Conservation (phyloP, 2,888 invertebrate species). For the Coronaproctus castanopsis region DNA sequence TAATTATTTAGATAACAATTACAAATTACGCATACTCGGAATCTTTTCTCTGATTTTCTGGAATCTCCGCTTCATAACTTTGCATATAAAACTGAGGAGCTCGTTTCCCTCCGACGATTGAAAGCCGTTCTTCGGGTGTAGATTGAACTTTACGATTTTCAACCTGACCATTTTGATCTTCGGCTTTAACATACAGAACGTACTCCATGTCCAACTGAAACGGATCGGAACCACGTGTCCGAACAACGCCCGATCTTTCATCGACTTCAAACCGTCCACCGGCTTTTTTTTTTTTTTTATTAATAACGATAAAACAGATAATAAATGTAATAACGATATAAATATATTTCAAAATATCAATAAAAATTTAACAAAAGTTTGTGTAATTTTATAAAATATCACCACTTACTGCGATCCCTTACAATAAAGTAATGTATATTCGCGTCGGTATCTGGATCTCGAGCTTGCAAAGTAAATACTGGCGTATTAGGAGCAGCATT, state of each 20-base stretch:
- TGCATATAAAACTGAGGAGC: constrained; percentile 95
- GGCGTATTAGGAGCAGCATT: constrained; percentile 90
- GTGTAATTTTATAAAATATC: no score
- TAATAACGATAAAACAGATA: no score
- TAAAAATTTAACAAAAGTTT: no score
- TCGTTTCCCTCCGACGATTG: constrained; percentile 90
- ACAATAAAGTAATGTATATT: constrained; percentile 92
- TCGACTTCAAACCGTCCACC: constrained; percentile 62
- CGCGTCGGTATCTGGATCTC: constrained; percentile 90
- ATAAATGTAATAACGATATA: no score
- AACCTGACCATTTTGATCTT: constrained; percentile 84
- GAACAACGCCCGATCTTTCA: constrained; percentile 75
- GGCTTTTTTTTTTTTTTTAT: no score
- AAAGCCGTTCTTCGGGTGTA: constrained; percentile 73
- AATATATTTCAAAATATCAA: no score
- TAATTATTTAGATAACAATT: no score
- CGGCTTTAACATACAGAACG: constrained; percentile 85
- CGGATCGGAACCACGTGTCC: constrained; percentile 73
- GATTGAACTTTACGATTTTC: constrained; percentile 75
- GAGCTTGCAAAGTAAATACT: constrained; percentile 89
- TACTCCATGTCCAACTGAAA: constrained; percentile 93
- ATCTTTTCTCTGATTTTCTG: constrained; percentile 91
- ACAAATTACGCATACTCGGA: constrained; percentile 58
- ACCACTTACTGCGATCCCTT: constrained; percentile 48
- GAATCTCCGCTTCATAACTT: constrained; percentile 84